Conservation (phyloP, 2,888 invertebrate genomes). For the Seira musarum region DNA sequence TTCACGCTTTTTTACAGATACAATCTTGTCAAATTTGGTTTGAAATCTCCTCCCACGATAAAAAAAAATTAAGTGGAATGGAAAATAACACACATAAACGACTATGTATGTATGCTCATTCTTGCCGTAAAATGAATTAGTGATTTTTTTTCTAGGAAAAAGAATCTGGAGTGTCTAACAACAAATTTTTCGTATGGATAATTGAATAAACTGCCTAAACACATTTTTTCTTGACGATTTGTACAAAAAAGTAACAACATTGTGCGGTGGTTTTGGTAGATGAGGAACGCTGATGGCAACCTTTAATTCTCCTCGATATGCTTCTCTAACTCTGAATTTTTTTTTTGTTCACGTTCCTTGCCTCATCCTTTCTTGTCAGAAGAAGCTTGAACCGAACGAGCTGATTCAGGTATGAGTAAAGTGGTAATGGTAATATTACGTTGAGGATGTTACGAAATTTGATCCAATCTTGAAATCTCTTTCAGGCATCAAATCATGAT, state of each 20-base stretch:
- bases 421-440: slow-evolving; percentile 3
- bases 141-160: neutral
- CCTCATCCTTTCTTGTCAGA: neutral
- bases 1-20: slow-evolving; percentile 16
- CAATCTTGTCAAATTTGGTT: slow-evolving; percentile 19
- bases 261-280: neutral
- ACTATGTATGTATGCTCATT: neutral
- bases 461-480: slow-evolving; percentile 40
- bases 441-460: slow-evolving; percentile 28
- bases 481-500: slow-evolving; percentile 26
- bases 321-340: neutral
- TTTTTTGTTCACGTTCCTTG: slow-evolving; percentile 9
- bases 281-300: neutral
- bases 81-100: neutral
- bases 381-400: slow-evolving; percentile 16
- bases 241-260: slow-evolving; percentile 15
- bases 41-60: slow-evolving; percentile 10
- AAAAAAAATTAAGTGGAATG: slow-evolving; percentile 4
- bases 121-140: neutral
- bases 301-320: neutral
- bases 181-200: slow-evolving; percentile 1
- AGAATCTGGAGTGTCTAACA: neutral
- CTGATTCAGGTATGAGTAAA: no score
- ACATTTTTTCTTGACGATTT: slow-evolving; percentile 16
- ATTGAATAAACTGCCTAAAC: slow-evolving; percentile 17